Conservation (phyloP, 2,888 invertebrate genomes). For the Achlya flavicornis region DNA sequence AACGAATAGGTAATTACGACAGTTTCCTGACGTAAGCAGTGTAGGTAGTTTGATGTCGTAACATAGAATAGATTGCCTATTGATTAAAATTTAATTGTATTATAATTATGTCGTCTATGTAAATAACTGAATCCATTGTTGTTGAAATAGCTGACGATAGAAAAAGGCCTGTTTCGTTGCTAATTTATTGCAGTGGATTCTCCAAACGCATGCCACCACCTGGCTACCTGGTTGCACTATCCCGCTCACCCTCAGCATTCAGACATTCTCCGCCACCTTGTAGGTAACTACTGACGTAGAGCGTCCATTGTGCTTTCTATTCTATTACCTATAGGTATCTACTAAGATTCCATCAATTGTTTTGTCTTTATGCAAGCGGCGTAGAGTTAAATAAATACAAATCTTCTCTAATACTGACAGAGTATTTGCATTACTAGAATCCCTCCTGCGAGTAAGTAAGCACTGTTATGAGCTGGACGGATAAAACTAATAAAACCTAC, state of each 20-base stretch:
- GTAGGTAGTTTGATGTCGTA: conserved; percentile 2
- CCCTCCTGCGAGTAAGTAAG: neutral
- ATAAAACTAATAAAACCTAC: too few relatives aligned
- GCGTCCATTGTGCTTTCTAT: neutral
- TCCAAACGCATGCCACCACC: neutral
- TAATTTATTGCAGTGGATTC: neutral
- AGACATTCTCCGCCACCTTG: neutral
- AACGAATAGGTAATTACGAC: neutral
- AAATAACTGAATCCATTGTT: neutral
- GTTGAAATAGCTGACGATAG: neutral
- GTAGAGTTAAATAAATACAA: neutral
- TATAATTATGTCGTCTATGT: neutral
- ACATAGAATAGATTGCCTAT: neutral
- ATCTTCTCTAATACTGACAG: neutral
- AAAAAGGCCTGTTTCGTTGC: neutral
- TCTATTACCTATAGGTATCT: neutral
- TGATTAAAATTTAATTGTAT: conserved; percentile 7
- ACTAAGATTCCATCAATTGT: neutral
- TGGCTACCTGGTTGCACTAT: conserved; percentile 2
- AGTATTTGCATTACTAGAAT: neutral
- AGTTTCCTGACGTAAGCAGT: neutral
- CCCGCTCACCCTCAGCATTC: neutral
- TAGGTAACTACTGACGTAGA: neutral
- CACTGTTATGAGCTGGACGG: too few relatives aligned
- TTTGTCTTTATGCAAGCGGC: neutral